A percentile compares a stretch with the other conserved stretches of the same genome.
Evolutionary conservation across 2,113 vertebrate species (phyloP).

Genomic region (human (Homo sapiens)): DNA sequence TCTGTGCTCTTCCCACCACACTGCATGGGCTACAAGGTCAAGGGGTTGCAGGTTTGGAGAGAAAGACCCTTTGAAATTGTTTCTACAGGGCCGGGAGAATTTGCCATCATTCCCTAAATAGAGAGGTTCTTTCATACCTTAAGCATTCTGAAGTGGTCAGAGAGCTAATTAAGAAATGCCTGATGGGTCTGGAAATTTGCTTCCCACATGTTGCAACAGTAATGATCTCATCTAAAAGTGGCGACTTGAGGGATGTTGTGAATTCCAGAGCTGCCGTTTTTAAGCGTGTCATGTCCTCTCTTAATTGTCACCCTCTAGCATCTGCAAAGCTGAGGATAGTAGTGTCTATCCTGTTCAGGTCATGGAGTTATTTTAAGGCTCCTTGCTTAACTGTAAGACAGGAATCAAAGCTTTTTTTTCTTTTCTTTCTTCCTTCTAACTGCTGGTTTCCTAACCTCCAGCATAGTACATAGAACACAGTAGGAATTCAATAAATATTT

Average conservation of each 20-base stretch:
- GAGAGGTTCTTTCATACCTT: background rate
- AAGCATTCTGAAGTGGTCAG: background rate
- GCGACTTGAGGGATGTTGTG: background rate
- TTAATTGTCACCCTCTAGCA: background rate
- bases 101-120: background rate
- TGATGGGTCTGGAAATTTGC: background rate
- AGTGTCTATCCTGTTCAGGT: background rate
- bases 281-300: background rate
- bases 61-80: background rate
- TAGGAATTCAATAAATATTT: slow-evolving; percentile 13
- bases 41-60: background rate
- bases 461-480: background rate
- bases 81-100: background rate
- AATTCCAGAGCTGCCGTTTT: background rate
- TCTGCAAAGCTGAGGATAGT: background rate
- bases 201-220: background rate
- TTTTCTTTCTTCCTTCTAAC: background rate
- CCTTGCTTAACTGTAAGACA: background rate
- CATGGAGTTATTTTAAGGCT: background rate
- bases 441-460: background rate
- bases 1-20: background rate
- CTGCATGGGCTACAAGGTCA: background rate
- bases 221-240: background rate
- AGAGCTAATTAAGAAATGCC: background rate
- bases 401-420: background rate